A percentile compares a stretch with the other conserved stretches of the same genome.
Evolutionary conservation across 2,113 vertebrate genomes (phyloP).

Genomic region (Notechis scutatus): DNA sequence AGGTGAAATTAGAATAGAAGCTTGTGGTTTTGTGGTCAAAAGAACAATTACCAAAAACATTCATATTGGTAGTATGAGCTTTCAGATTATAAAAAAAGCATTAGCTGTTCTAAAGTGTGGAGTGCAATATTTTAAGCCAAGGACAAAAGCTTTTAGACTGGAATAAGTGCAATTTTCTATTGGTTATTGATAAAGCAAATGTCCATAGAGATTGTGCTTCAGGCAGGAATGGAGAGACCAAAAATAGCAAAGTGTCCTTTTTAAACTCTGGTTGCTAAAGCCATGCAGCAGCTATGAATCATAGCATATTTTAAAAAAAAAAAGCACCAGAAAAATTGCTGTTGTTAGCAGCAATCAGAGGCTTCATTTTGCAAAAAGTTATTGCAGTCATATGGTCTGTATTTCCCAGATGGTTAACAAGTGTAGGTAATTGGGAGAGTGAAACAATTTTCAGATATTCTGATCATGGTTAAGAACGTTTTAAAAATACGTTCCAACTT

Average conservation of each 20-base stretch:
- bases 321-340: neutral
- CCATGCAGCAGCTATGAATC: neutral
- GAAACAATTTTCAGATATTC: neutral
- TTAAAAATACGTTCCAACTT: neutral
- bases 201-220: neutral
- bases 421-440: neutral
- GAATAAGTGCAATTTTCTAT: neutral
- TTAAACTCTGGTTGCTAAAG: neutral
- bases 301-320: neutral
- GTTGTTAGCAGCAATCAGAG: neutral
- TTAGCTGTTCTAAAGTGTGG: neutral
- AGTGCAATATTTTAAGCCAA: neutral
- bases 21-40: neutral
- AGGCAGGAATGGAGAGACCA: neutral
- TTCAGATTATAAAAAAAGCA: neutral
- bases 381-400: accelerated
- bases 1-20: neutral
- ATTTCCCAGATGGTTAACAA: neutral
- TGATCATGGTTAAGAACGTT: neutral
- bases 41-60: neutral
- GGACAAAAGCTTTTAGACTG: neutral
- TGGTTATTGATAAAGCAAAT: neutral
- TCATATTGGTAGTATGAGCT: neutral
- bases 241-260: neutral
- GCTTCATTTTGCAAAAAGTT: neutral